Percentiles rank a stretch among this genome's conserved stretches.
Conservation (phyloP, 2,888 invertebrate species). For the Acrobasis suavella region DNA sequence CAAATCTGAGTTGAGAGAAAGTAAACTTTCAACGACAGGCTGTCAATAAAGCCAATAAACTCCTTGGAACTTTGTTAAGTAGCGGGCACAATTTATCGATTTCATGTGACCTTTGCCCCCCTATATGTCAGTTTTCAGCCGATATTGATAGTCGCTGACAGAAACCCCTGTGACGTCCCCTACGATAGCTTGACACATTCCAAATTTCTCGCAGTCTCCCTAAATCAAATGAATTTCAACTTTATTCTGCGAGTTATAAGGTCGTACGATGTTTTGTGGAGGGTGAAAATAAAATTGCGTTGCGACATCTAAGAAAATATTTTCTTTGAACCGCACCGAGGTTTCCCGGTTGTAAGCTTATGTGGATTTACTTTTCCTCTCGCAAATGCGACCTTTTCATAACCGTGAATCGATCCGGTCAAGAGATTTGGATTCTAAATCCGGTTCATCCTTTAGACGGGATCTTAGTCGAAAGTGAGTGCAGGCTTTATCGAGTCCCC, state of each 20-base stretch:
- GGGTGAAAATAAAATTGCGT: conserved; percentile 44
- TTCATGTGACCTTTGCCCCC: conserved; percentile 72
- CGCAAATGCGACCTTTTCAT: conserved; percentile 70
- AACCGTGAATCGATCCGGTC: conserved; percentile 71
- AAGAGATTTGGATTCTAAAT: conserved; percentile 63
- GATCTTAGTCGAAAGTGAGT: conserved; percentile 35
- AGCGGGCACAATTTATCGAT: conserved; percentile 76
- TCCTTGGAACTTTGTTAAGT: conserved; percentile 70
- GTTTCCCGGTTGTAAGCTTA: conserved; percentile 65
- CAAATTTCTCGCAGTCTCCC: neutral
- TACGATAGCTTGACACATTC: conserved; percentile 38
- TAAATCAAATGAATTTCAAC: conserved; percentile 32
- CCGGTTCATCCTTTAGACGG: conserved; percentile 50
- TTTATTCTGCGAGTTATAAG: conserved; percentile 38
- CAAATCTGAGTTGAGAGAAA: conserved; percentile 6
- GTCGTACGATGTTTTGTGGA: conserved; percentile 24
- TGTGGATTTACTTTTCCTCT: conserved; percentile 60
- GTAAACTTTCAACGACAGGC: conserved; percentile 54
- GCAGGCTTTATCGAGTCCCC: conserved; percentile 26
- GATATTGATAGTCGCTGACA: conserved; percentile 80
- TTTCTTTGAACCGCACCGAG: conserved; percentile 66
- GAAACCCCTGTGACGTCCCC: conserved; percentile 61
- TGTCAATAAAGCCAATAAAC: conserved; percentile 76
- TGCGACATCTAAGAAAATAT: conserved; percentile 69
- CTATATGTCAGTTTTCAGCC: conserved; percentile 73